Conservation (phyloP, 2,797 vertebrate species). For the Pogonophryne albipinna region DNA sequence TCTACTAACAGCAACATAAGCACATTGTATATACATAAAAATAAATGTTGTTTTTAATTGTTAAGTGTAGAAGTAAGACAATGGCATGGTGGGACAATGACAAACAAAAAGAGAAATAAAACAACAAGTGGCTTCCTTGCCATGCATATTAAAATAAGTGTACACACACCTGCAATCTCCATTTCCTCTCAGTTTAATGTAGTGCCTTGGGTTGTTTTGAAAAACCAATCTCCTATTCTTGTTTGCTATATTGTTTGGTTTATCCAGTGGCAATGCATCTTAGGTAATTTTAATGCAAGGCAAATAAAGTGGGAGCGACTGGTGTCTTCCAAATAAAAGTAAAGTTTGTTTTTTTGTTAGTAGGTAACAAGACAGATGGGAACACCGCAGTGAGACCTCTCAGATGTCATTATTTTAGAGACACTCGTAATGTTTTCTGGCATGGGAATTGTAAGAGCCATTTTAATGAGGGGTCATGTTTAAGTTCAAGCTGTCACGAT, state of each 20-base stretch:
- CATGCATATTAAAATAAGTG: constrained; percentile 8
- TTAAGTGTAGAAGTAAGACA: not conserved
- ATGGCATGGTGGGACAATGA: not conserved
- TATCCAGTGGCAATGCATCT: constrained; percentile 36
- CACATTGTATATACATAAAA: no score
- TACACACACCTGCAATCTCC: constrained; percentile 6
- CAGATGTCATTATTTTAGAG: constrained; percentile 30
- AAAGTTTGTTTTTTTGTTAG: constrained; percentile 48
- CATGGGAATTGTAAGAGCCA: constrained; percentile 9
- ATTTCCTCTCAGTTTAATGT: constrained; percentile 38
- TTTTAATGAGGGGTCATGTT: no score
- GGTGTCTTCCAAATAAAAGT: constrained; percentile 36
- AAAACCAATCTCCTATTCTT: constrained; percentile 58
- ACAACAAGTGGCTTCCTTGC: not conserved
- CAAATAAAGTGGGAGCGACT: constrained; percentile 44
- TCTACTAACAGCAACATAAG: no score
- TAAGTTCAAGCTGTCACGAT: no score
- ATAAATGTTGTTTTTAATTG: no score
- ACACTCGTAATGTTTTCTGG: constrained; percentile 18
- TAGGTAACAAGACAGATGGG: constrained; percentile 46
- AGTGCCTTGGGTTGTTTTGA: constrained; percentile 45
- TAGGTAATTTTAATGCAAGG: constrained; percentile 32
- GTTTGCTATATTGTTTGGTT: constrained; percentile 39
- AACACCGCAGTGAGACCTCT: constrained; percentile 15
- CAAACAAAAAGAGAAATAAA: not conserved